Percentiles rank a stretch among this genome's conserved stretches.
Evolutionary conservation across 2,113 vertebrate genomes (phyloP).

Genomic region (Australoheros scitulus): DNA sequence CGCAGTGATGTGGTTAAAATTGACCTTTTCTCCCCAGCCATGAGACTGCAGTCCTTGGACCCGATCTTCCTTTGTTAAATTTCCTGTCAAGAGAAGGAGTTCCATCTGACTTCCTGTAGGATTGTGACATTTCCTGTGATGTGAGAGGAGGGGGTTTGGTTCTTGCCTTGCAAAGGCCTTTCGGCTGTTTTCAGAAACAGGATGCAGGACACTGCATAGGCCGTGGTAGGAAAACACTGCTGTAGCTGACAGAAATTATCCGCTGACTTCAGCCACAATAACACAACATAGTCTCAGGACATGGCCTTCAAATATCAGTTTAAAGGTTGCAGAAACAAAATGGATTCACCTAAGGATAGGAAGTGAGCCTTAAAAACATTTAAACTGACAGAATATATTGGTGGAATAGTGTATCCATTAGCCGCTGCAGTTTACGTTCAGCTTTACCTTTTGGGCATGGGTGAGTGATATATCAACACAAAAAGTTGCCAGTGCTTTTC

Average conservation of each 20-base stretch:
- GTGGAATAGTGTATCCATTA: too few species aligned
- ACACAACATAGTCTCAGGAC: not conserved
- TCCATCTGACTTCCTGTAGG: constrained; percentile 72
- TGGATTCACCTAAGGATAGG: not conserved
- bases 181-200: constrained; percentile 58
- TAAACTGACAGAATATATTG: not conserved
- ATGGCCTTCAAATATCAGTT: constrained; percentile 5
- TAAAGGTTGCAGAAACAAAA: not conserved
- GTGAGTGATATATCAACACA: too few species aligned
- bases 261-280: constrained; percentile 1
- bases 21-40: constrained; percentile 40
- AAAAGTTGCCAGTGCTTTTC: too few species aligned
- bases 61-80: constrained; percentile 66
- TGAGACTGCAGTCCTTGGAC: constrained; percentile 33
- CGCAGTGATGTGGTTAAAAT: not conserved
- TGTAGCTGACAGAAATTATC: constrained; percentile 14
- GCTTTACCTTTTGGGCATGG: not conserved
- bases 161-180: constrained; percentile 20
- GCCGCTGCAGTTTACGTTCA: not conserved
- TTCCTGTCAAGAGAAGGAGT: constrained; percentile 69
- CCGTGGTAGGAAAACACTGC: constrained; percentile 37
- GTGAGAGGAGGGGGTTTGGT: constrained; percentile 15
- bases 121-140: constrained; percentile 69
- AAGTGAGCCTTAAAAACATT: not conserved
- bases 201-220: constrained; percentile 50